Base-by-base conservation (phyloP, 2,888 invertebrate genomes). In the Steromphala cineraria region DNA sequence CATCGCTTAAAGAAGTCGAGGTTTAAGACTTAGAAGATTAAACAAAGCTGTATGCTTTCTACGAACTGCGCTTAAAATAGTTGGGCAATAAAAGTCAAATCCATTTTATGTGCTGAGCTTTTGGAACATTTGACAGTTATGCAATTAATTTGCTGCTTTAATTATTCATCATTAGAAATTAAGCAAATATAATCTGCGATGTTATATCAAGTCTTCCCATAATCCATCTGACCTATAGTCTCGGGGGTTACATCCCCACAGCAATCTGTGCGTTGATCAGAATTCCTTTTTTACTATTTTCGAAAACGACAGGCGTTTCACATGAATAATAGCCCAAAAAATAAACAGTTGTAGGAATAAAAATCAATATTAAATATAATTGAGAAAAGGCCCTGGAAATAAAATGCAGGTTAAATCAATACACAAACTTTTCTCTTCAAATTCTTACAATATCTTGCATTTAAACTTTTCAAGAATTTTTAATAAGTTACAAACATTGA, bases 121-220 rank as follows among this genome's bases (percentile, higher is more conserved):
- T 19, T 31, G 19, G 53, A 52, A 52, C 21, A 10, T 52, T 75
- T 53, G 36, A 55, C 76, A 76, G 76, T 76, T 76, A 76, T 76
- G 76, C 55, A 76, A 76, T 76, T 76, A 76, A 76, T 76, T 24
- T 76, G 55, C 55, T 24, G 31, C n/a, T 76, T 76, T 76, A 76
- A 76, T 76, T 76, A 76, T 76, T 76, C 76, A 53, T 76, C 31
- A 31, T 19, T 40, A 19, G 36, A 71, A 71, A 71, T 36, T 36
- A 40, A 40, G 36, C 31, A 71, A 71, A 31, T 36, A 71, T 71
- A 71, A 71, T 71, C 71, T 36, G 19, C 19, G n/a, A 36, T 36
- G 71, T 71, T 71, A 71, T 71, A 71, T 71, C 71, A 71, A 17
- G 36, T 15, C 36, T 71, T 71, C n/a, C 71, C 28, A 71, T 71